Conservation (phyloP, 2,113 vertebrate species). For the Etheostoma cragini region DNA sequence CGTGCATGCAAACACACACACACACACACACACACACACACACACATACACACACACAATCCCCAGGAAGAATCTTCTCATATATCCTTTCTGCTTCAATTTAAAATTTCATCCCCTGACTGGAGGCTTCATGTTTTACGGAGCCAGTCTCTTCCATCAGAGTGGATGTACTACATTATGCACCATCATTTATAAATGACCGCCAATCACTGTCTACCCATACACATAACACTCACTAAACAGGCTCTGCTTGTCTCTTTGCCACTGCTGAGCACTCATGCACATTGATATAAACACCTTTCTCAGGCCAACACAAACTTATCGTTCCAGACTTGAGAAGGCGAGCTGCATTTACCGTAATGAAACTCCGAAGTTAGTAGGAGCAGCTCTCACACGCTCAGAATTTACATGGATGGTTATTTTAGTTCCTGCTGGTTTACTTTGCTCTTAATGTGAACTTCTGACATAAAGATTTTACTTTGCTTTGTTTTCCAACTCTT, state of each 20-base stretch:
- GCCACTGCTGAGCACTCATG: neutral
- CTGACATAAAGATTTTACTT: conserved; percentile 65
- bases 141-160: conserved; percentile 59
- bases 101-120: conserved; percentile 76
- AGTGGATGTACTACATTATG: conserved; percentile 79
- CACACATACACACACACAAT: neutral
- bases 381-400: conserved; percentile 9
- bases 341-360: conserved; percentile 15
- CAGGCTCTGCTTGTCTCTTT: neutral
- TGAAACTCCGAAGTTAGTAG: conserved; percentile 25
- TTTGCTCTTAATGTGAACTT: conserved; percentile 58
- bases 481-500: conserved; percentile 27
- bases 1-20: conserved; percentile 12
- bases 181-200: conserved; percentile 79
- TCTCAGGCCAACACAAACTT: neutral
- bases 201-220: conserved; percentile 69
- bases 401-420: conserved; percentile 27
- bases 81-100: conserved; percentile 59
- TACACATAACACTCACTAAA: conserved; percentile 58
- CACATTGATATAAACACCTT: neutral
- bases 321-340: neutral
- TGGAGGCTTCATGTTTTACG: conserved; percentile 80
- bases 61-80: conserved; percentile 37
- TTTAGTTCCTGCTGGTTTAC: conserved; percentile 47
- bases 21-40: conserved; percentile 24